Conservation (phyloP, 2,113 vertebrate genomes). For the Dipodomys merriami region DNA sequence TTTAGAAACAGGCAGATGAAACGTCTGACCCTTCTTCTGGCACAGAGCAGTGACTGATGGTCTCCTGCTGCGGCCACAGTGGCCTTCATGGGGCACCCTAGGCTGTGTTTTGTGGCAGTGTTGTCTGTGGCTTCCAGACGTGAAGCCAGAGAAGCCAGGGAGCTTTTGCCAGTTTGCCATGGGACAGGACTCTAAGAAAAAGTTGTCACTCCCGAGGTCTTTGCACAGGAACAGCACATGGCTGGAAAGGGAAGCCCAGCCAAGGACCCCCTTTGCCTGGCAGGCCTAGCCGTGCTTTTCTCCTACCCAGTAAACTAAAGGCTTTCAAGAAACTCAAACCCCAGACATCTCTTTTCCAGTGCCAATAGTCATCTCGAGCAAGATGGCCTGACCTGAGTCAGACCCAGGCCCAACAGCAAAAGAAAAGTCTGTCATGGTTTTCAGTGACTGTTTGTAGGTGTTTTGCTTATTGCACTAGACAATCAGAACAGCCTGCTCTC, state of each 20-base stretch:
- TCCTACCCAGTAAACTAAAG: neutral
- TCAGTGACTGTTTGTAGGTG: neutral
- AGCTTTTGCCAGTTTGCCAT: neutral
- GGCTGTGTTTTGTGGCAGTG: neutral
- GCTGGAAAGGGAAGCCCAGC: neutral
- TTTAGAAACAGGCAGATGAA: neutral
- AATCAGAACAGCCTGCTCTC: neutral
- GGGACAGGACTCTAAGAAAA: neutral
- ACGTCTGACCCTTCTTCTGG: neutral
- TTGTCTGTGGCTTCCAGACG: neutral
- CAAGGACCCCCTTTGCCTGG: neutral
- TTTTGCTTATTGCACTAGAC: neutral
- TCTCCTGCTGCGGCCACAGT: neutral
- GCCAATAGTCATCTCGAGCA: neutral
- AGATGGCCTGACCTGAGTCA: neutral
- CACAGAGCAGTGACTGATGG: rapidly evolving
- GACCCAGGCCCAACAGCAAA: neutral
- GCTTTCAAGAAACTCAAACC: neutral
- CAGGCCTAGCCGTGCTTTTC: neutral
- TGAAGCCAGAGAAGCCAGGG: neutral
- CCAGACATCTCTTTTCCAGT: neutral
- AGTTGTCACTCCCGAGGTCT: neutral
- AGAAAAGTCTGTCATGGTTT: neutral
- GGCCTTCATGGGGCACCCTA: neutral
- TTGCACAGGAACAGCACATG: neutral